Evolutionary conservation across 37 sponge, comb jelly and placozoan species (phyloP), one percentile per base, ranked within the genome.

Genomic region (Geodia barretti): DNA sequence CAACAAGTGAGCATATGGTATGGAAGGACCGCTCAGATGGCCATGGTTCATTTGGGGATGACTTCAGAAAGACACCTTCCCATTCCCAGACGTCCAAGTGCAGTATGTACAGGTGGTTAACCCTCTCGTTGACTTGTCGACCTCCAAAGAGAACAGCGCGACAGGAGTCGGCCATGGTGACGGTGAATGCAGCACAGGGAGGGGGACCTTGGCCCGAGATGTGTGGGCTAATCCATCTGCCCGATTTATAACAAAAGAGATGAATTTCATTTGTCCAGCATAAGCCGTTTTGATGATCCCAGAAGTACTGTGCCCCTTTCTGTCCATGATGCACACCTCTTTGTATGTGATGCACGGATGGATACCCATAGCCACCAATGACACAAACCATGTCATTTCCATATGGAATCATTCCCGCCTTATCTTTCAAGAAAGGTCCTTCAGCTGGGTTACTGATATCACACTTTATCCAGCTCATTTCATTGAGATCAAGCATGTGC

Each of bases 261-360:
- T 91, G 92, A 3, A 91, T 64, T 40, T 91, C 92, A 79, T 91
- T 91, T 17, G 92, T 91, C 92, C 92, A 91, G 25, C 84, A 69
- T 39, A 43, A 19, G 20, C 36, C 25, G 54, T 34, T 31, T 43
- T 23, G 61, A 1, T 17, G 29, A 42, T 79, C 81, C 77, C 71
- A 70, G 33, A 36, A 41, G 58, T 80, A 81, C 19, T 20, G 9
- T 21, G 82, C 82, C 1, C 83, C 74, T 64, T 19, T 26, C 75
- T 83, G 74, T 8, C 38, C 74, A 73, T 26, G 24, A 26, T 64
- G 32, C 26, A 73, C 69, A 26, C 32, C 67, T 62, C 28, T 31
- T 7, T 25, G n/a, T 2, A 29, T 1, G 21, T 34, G 73, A 8
- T 35, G 65, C 40, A 14, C 26, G 58, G 9, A 7, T 11, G 75